Evolutionary conservation across 2,888 invertebrate genomes (phyloP).

Genomic region (Megalurothrips usitatus): DNA sequence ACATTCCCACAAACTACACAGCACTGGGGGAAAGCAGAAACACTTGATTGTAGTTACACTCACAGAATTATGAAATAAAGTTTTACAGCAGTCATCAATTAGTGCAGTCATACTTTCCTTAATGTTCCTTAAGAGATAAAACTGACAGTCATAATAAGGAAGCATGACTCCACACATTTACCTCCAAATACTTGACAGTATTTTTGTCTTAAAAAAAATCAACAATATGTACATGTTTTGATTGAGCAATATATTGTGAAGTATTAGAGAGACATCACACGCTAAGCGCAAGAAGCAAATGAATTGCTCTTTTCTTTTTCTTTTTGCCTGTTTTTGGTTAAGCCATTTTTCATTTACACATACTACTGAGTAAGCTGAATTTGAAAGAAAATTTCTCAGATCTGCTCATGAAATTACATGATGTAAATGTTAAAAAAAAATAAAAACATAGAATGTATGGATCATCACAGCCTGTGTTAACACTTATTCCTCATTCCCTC

Average conservation of each 20-base stretch:
- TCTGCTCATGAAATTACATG: not conserved
- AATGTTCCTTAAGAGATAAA: not conserved
- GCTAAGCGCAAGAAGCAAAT: not conserved
- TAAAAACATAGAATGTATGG: not conserved
- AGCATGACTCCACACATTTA: not conserved
- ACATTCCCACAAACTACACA: not conserved
- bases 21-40: not conserved
- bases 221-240: slow-evolving; percentile 23
- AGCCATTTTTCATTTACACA: not conserved
- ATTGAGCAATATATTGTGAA: not conserved
- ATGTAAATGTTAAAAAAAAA: not conserved
- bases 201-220: not conserved
- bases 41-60: not conserved
- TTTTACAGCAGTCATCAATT: not conserved
- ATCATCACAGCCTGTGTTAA: slow-evolving; percentile 13
- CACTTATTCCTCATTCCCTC: slow-evolving; percentile 1
- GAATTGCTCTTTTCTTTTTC: not conserved
- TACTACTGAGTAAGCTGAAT: not conserved
- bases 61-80: not conserved
- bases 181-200: not conserved
- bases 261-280: not conserved
- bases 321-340: not conserved
- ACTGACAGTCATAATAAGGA: not conserved
- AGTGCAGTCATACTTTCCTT: not conserved
- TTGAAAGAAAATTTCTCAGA: not conserved